Evolutionary conservation across 2,888 invertebrate species (phyloP).

Genomic region (Amblyjoppa proteus): DNA sequence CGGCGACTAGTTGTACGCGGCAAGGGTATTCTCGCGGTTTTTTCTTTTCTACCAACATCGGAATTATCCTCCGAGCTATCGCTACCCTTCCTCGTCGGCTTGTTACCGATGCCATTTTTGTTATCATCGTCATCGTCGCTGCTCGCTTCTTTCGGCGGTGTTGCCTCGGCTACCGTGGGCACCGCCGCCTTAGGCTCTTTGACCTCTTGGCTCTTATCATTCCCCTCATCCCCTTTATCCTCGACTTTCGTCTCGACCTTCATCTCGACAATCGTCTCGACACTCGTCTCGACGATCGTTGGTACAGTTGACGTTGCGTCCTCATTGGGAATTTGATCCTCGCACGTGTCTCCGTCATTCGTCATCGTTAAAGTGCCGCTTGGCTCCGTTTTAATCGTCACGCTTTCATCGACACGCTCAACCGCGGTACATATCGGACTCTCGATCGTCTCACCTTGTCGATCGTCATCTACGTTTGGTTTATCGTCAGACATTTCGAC

Average conservation of each 20-base stretch:
- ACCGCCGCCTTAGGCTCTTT: constrained; percentile 29
- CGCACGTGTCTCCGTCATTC: constrained; percentile 46
- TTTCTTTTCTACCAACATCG: constrained; percentile 49
- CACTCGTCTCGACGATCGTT: constrained; percentile 3
- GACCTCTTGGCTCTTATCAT: constrained; percentile 60
- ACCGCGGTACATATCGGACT: constrained; percentile 67
- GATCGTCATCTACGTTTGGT: constrained; percentile 83
- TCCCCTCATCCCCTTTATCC: constrained; percentile 62
- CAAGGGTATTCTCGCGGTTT: constrained; percentile 49
- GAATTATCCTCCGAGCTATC: constrained; percentile 72
- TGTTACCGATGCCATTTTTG: constrained; percentile 33
- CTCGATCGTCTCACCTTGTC: constrained; percentile 74
- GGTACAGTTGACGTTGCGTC: constrained; percentile 1
- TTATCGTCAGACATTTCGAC: constrained; percentile 85
- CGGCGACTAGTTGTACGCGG: constrained; percentile 74
- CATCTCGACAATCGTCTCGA: constrained; percentile 13
- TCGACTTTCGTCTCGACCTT: not conserved
- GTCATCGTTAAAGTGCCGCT: constrained; percentile 54
- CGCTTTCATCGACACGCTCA: constrained; percentile 50
- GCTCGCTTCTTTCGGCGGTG: constrained; percentile 77
- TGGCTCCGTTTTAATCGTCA: constrained; percentile 43
- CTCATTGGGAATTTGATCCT: constrained; percentile 41
- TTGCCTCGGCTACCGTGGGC: constrained; percentile 75
- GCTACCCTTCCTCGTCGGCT: constrained; percentile 14
- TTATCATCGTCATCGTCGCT: constrained; percentile 74